These are phyloP conservation scores for Melanotaenia parkinsoni DNA, from an alignment of 2,797 vertebrate genomes.

Conservation along the genomic window DNA sequence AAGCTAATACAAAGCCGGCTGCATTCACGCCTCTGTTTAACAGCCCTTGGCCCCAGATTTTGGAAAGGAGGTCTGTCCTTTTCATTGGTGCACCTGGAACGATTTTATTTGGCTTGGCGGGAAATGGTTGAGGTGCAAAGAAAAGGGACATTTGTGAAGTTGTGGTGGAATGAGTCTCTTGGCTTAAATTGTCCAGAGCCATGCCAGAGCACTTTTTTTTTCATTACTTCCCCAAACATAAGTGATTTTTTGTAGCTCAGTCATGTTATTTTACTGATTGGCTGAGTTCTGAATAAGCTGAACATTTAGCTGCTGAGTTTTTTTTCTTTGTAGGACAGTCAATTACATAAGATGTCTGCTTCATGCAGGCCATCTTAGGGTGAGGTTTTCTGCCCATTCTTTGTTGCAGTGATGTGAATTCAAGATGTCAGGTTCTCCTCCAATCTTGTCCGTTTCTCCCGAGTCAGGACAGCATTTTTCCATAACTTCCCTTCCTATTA, in stretches of 20 bases:
- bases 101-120: constrained; percentile 75
- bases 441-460: constrained; percentile 42
- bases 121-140: constrained; percentile 67
- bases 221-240: constrained; percentile 54
- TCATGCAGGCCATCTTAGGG: constrained; percentile 44
- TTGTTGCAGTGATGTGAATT: constrained; percentile 62
- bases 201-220: constrained; percentile 59
- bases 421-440: constrained; percentile 65
- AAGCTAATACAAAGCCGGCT: constrained; percentile 66
- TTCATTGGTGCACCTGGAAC: constrained; percentile 80
- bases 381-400: constrained; percentile 50
- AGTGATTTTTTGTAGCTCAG: constrained; percentile 38
- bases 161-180: constrained; percentile 58
- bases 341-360: constrained; percentile 39
- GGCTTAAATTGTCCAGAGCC: constrained; percentile 46
- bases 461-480: constrained; percentile 57
- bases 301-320: constrained; percentile 30
- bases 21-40: constrained; percentile 76
- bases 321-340: constrained; percentile 22
- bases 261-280: constrained; percentile 35
- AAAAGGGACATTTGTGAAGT: constrained; percentile 64
- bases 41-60: constrained; percentile 61
- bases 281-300: constrained; percentile 18
- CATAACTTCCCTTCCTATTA: constrained; percentile 27
- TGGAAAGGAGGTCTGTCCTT: constrained; percentile 58